Evolutionary conservation across 64 coral and sea anemone species (phyloP), one percentile per base, ranked within the genome.

Genomic region (Actinia equina): DNA sequence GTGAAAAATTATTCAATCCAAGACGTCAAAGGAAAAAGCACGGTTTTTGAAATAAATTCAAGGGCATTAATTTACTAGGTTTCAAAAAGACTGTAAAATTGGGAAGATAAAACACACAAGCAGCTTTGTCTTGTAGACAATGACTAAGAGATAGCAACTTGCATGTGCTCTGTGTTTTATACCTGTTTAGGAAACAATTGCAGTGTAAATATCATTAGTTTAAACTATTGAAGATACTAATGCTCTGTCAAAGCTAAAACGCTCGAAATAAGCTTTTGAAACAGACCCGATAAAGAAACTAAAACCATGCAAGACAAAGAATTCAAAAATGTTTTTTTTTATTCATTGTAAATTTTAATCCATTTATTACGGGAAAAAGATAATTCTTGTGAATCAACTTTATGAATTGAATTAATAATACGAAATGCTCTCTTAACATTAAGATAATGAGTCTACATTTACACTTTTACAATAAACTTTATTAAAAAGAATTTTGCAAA

Each of bases 121-220:
- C 11, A 30, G n/a, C 25, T 74, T 74, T 41, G 26, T 74, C 42
- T 74, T n/a, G 20, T 23, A 65, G 62, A 65, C 62, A 65, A 23
- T 22, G 62, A 7, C 5, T n/a, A 23, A 65, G n/a, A 20, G 1
- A 65, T 6, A 65, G 22, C 62, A 10, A 20, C n/a, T n/a, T 65
- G 62, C 62, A 65, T 65, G 62, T 65, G 62, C 10, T 20, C 62
- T 65, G 22, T 65, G 62, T 65, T 65, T 7, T 23, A 65, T 60
- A 60, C 59, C 59, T 60, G 59, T 60, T 60, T 60, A 19, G 18
- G 22, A 10, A 65, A 65, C 62, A 65, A 65, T 65, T 65, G 62
- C 62, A 65, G n/a, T n/a, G 62, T 65, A 65, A 65, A 65, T 65
- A 65, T 23, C 62, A 65, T 65, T 65, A 65, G 62, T 65, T 20